Conservation (phyloP, 2,888 invertebrate genomes). For the Dasysyrphus tricinctus region DNA sequence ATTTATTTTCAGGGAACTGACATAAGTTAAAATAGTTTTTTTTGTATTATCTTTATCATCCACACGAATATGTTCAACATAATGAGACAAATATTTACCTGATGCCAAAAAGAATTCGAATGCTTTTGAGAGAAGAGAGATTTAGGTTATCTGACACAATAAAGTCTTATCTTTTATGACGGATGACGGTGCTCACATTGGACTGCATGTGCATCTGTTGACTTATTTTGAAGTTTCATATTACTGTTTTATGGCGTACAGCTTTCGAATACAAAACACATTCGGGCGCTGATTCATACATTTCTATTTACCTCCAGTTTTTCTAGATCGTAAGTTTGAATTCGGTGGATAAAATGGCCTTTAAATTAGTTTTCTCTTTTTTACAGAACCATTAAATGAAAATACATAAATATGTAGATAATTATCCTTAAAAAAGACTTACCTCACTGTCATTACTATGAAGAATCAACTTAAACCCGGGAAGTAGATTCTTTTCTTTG, state of each 20-base stretch:
- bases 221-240: too few relatives aligned
- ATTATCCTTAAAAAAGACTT: constrained; percentile 79
- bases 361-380: background rate
- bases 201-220: too few relatives aligned
- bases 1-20: constrained; percentile 9
- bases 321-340: background rate
- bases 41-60: background rate
- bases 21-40: constrained; percentile 6
- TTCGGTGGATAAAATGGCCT: background rate
- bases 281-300: too few relatives aligned
- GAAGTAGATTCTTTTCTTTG: constrained; percentile 92
- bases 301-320: too few relatives aligned
- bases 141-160: background rate
- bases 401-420: background rate
- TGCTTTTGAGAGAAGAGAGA: background rate
- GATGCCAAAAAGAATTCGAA: background rate
- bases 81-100: background rate
- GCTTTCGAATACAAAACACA: too few relatives aligned
- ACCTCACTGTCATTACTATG: constrained; percentile 99
- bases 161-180: too few relatives aligned
- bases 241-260: too few relatives aligned
- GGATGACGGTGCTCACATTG: too few relatives aligned
- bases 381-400: background rate
- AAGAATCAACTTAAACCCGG: constrained; percentile 94
- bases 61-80: background rate